A percentile compares a stretch with the other conserved stretches of the same genome.
These are phyloP conservation scores for zebrafish (Danio rerio) DNA, from an alignment of 2,113 vertebrate genomes.

Conservation along the genomic window DNA sequence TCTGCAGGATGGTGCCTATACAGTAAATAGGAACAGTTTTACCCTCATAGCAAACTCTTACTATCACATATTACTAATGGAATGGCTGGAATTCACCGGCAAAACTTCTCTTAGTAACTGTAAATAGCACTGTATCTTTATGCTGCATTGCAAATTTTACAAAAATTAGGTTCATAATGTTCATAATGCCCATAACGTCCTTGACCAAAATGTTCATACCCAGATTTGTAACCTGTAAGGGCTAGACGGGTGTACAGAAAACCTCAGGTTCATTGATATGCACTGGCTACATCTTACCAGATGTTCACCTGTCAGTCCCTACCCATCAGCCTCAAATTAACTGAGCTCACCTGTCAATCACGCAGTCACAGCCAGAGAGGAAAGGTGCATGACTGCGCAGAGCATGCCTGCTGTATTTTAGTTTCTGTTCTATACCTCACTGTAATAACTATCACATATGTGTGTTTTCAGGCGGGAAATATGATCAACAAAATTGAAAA, in stretches of 20 bases:
- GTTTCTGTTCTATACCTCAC: background rate
- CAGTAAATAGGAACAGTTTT: too few relatives aligned
- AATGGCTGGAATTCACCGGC: too few relatives aligned
- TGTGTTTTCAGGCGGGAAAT: constrained; percentile 82
- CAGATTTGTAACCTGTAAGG: background rate
- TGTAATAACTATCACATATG: constrained; percentile 29
- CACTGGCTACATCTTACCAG: constrained; percentile 64
- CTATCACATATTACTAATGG: too few relatives aligned
- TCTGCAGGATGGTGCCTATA: too few relatives aligned
- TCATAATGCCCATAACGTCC: background rate
- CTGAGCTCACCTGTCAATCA: constrained; percentile 58
- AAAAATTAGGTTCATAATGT: too few relatives aligned
- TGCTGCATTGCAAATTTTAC: too few relatives aligned
- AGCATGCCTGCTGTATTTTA: background rate
- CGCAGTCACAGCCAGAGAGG: background rate
- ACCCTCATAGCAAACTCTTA: too few relatives aligned
- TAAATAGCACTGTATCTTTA: too few relatives aligned
- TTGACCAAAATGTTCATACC: background rate
- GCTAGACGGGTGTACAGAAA: constrained; percentile 38
- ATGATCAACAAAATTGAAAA: constrained; percentile 80
- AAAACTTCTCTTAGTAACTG: too few relatives aligned
- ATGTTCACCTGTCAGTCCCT: constrained; percentile 71
- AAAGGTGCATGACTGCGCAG: background rate
- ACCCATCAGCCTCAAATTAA: constrained; percentile 63
- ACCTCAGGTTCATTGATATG: constrained; percentile 59